Percentiles rank a stretch among this genome's conserved stretches.
Conservation (phyloP, 2,113 vertebrate species). For the Semicossyphus pulcher region DNA sequence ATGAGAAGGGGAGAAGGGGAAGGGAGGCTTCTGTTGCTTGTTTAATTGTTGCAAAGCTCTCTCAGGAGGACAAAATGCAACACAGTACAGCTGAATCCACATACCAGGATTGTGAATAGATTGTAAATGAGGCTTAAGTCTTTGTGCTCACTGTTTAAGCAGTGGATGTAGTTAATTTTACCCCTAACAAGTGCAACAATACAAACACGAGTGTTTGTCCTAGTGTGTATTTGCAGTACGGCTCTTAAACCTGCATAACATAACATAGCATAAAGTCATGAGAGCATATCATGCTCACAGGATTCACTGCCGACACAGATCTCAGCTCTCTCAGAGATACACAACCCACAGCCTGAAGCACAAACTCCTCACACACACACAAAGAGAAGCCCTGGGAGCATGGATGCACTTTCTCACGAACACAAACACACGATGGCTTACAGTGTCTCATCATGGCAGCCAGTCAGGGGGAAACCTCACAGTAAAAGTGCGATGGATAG, state of each 20-base stretch:
- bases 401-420: slow-evolving; percentile 9
- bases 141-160: too few species aligned
- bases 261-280: not conserved
- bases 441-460: slow-evolving; percentile 31
- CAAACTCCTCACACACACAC: slow-evolving; percentile 1
- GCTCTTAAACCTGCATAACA: slow-evolving; percentile 14
- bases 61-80: too few species aligned
- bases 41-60: too few species aligned
- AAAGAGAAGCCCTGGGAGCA: slow-evolving; percentile 20
- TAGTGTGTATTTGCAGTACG: not conserved
- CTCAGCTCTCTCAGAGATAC: slow-evolving; percentile 1
- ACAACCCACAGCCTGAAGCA: slow-evolving; percentile 23
- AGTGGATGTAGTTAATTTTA: slow-evolving; percentile 13
- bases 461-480: slow-evolving; percentile 23
- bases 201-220: not conserved
- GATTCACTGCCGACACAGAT: slow-evolving; percentile 19
- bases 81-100: too few species aligned
- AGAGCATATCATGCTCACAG: not conserved
- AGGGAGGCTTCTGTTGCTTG: too few species aligned
- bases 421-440: slow-evolving; percentile 9
- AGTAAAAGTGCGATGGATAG: slow-evolving; percentile 33
- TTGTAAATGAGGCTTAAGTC: too few species aligned
- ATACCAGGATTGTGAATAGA: too few species aligned
- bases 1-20: too few species aligned
- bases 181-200: not conserved